Evolutionary conservation across 2,797 vertebrate genomes (phyloP).

Genomic region (Falco concolor): DNA sequence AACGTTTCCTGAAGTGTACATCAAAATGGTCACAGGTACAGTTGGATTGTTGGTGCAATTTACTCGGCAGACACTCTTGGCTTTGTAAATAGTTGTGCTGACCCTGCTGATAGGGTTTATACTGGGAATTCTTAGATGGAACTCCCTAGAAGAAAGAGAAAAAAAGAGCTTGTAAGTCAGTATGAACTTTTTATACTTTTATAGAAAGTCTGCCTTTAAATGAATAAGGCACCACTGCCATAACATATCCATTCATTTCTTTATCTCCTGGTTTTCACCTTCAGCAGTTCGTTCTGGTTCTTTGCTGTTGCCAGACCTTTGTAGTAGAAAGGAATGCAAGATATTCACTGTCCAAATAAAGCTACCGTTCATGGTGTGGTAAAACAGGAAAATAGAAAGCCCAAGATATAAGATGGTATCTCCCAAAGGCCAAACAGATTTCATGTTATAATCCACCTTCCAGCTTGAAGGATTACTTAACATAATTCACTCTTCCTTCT

Average conservation of each 20-base stretch:
- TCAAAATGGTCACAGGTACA: background rate
- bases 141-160: constrained; percentile 27
- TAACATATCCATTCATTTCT: background rate
- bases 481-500: background rate
- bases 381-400: background rate
- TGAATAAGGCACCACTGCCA: background rate
- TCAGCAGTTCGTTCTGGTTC: background rate
- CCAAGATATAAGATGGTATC: background rate
- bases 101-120: constrained; percentile 44
- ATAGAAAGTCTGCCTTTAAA: background rate
- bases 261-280: background rate
- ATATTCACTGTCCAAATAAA: background rate
- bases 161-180: background rate
- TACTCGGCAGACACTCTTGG: constrained; percentile 24
- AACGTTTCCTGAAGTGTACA: background rate
- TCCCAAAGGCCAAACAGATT: background rate
- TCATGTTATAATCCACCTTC: background rate
- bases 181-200: background rate
- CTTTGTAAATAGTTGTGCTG: constrained; percentile 57
- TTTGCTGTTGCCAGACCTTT: background rate
- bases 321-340: background rate
- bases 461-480: background rate
- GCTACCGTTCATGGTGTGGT: background rate
- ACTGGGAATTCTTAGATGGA: constrained; percentile 37
- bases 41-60: background rate